Percentiles rank a stretch among this genome's conserved stretches.
These are phyloP conservation scores for Meandrina meandrites DNA, from an alignment of 92 coral and sea anemone genomes.

Conservation along the genomic window DNA sequence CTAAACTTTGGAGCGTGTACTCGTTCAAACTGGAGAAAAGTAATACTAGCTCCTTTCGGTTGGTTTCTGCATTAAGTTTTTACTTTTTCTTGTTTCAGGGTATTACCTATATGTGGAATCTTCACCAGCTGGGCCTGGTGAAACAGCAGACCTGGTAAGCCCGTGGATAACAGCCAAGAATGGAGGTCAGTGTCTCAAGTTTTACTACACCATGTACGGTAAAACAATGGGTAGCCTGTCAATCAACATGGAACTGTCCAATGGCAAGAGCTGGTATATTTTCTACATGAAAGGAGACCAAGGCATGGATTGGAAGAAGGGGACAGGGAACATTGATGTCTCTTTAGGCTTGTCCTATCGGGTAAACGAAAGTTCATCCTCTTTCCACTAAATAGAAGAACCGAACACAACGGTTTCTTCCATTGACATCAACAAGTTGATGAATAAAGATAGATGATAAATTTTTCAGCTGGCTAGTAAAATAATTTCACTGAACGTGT, in stretches of 20 bases:
- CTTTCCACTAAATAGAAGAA: no score
- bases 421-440: no score
- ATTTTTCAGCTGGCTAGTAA: no score
- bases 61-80: no score
- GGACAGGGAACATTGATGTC: slow-evolving; percentile 64
- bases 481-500: no score
- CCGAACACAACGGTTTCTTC: no score
- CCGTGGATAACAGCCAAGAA: slow-evolving; percentile 45
- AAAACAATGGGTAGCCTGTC: slow-evolving; percentile 63
- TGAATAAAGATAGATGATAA: no score
- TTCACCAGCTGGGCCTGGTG: slow-evolving; percentile 48
- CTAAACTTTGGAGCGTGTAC: no score
- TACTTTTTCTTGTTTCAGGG: slow-evolving; percentile 34
- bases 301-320: slow-evolving; percentile 76
- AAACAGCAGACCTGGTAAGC: slow-evolving; percentile 68
- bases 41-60: no score
- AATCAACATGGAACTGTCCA: slow-evolving; percentile 42
- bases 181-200: slow-evolving; percentile 75
- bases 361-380: neutral
- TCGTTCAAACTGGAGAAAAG: no score
- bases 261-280: slow-evolving; percentile 41
- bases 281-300: slow-evolving; percentile 80
- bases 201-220: slow-evolving; percentile 89
- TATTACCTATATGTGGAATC: slow-evolving; percentile 88
- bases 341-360: slow-evolving; percentile 44